phyloP scores from a whole-genome alignment of 2,797 vertebrate genomes.

The Borostomias antarcticus region DNA sequence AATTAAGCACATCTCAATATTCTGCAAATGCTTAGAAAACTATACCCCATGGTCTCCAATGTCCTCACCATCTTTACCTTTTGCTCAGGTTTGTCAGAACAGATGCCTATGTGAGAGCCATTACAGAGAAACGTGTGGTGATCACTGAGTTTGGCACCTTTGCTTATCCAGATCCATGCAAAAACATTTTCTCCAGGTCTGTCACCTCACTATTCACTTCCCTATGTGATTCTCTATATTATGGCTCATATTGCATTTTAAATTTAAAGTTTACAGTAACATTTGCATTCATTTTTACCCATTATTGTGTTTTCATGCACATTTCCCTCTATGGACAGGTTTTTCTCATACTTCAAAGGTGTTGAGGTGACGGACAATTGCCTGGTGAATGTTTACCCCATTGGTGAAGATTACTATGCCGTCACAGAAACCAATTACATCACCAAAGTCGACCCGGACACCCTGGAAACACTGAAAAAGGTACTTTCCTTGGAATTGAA shows the following conservation, averaged over 20 bases:
- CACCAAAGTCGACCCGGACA: constrained; percentile 91
- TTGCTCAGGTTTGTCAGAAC: constrained; percentile 85
- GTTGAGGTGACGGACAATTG: constrained; percentile 97
- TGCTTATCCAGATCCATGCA: constrained; percentile 96
- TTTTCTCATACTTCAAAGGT: constrained; percentile 97
- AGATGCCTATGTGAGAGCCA: constrained; percentile 90
- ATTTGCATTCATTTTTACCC: background rate
- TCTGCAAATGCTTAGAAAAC: no score
- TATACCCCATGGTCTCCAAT: no score
- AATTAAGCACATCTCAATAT: background rate
- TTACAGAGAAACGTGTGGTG: constrained; percentile 95
- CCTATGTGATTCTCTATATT: background rate
- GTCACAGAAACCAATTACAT: constrained; percentile 97
- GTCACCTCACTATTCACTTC: background rate
- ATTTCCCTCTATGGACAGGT: constrained; percentile 72
- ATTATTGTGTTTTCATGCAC: background rate
- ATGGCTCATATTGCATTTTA: background rate
- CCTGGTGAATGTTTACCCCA: constrained; percentile 92
- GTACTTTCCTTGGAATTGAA: constrained; percentile 59
- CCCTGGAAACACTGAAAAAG: constrained; percentile 94
- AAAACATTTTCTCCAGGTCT: constrained; percentile 98
- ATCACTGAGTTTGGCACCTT: constrained; percentile 97
- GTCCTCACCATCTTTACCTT: background rate
- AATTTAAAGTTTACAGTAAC: background rate
- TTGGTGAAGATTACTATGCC: constrained; percentile 96